Conservation (phyloP, 2,888 invertebrate genomes). For the Pimpla rufipes region DNA sequence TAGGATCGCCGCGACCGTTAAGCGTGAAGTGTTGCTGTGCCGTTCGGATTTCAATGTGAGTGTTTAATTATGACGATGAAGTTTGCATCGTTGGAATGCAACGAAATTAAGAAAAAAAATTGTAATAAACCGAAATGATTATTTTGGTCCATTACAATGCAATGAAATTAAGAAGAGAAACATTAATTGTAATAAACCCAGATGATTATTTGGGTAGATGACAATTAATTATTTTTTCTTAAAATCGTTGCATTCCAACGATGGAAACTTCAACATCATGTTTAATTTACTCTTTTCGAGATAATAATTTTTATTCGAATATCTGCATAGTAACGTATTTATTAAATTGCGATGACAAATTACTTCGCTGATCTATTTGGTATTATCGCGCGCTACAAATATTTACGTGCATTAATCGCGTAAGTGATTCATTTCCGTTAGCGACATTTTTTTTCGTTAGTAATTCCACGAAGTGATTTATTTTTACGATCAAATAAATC, state of each 20-base stretch:
- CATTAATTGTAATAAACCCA: background rate
- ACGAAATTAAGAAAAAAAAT: no score
- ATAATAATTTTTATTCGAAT: background rate
- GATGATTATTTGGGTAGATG: background rate
- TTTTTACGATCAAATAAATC: slow-evolving; percentile 1
- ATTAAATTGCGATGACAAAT: background rate
- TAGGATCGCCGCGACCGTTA: background rate
- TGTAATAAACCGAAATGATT: slow-evolving; percentile 1
- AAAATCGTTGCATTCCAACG: background rate
- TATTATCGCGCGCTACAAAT: slow-evolving; percentile 1
- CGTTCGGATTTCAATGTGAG: no score
- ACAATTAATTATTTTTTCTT: no score
- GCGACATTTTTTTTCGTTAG: slow-evolving; percentile 1
- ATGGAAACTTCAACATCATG: background rate
- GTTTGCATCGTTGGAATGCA: background rate
- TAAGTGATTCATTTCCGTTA: slow-evolving; percentile 1
- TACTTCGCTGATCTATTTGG: slow-evolving; percentile 1
- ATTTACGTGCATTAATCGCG: background rate
- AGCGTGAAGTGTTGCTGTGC: background rate
- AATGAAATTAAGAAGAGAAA: background rate
- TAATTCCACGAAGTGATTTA: background rate
- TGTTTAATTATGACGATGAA: slow-evolving; percentile 1
- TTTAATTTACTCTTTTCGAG: no score
- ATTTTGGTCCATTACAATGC: slow-evolving; percentile 1
- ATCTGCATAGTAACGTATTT: slow-evolving; percentile 1